These are phyloP conservation scores for Lamprotornis superbus DNA, from an alignment of 2,113 vertebrate species.

Conservation along the genomic window DNA sequence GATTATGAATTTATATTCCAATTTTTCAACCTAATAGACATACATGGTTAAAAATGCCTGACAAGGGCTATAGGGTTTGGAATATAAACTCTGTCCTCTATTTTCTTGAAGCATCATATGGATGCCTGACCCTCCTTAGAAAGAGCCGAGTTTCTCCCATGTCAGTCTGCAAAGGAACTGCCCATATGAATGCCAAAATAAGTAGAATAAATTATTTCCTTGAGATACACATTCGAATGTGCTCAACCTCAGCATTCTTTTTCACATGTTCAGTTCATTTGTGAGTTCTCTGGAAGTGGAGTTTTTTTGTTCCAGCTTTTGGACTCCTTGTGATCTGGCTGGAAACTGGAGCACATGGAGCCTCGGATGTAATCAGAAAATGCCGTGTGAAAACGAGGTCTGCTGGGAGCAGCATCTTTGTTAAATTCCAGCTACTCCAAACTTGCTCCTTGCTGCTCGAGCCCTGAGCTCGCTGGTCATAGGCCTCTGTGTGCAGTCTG, in stretches of 20 bases:
- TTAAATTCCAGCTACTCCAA: not conserved
- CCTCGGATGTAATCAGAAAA: conserved; percentile 24
- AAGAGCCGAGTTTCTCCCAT: not conserved
- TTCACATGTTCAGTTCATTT: not conserved
- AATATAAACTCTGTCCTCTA: not conserved
- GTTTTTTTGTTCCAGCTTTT: conserved; percentile 22
- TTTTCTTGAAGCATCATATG: not conserved
- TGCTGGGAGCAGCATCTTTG: conserved; percentile 54
- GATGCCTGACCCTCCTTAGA: not conserved
- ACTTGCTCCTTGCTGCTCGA: not conserved
- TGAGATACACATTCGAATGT: accelerated
- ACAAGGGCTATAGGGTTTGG: not conserved
- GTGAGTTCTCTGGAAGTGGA: conserved; percentile 5
- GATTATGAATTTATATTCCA: not conserved
- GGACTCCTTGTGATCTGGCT: not conserved
- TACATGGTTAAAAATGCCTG: not conserved
- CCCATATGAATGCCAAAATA: not conserved
- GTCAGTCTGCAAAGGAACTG: not conserved
- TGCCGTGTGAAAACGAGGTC: conserved; percentile 12
- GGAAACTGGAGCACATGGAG: not conserved
- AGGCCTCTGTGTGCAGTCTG: conserved; percentile 1
- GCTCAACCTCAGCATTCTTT: not conserved
- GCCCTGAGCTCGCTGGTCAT: conserved; percentile 20
- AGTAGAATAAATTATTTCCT: conserved; percentile 10
- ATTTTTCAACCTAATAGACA: not conserved